Evolutionary conservation across 2,113 vertebrate species (phyloP), one percentile per base, ranked within the genome.

Genomic region (Hyla sarda): DNA sequence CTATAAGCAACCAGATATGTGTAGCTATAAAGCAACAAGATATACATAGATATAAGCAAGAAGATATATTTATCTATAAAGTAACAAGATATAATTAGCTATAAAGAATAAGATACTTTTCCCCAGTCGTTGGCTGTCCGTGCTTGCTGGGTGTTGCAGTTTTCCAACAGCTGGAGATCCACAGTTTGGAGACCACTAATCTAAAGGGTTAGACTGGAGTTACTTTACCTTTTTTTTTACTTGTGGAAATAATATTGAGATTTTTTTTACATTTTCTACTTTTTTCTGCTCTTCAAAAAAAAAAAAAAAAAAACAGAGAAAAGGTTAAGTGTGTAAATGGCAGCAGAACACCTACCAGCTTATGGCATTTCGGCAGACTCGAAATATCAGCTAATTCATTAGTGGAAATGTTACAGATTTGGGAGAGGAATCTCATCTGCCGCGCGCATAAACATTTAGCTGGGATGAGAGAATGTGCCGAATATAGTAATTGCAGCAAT

Each of bases 301-400:
- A 7, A 37, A 19, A 79, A 32, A 79, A 79, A 79, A 79, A n/a
- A 69, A 69, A 69, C 16, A 37, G 30, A 79, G 52, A 79, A 79
- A 79, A 79, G 76, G 76, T 79, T 79, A 79, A 32, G 32, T 52
- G 75, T 14, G 23, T 17, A 30, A 9, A 2, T 0, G 73, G 17
- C 48, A 37, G 17, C 76, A 13, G 34, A 79, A 14, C 32, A 14
- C 54, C 17, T 32, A 79, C 9, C 28, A 7, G 17, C 48, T 78
- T 10, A 8, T 37, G 76, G 32, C 76, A 79, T 79, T 79, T 60
- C 19, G 11, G 2, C 76, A 41, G 28, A 7, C 32, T 21, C 30
- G 19, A 79, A 79, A 60, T 60, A 58, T 79, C 76, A 58, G 76
- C 19, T 23, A 25, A 79, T 58, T 60, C 30, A 79, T 79, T 79